phyloP scores from a whole-genome alignment of 2,888 invertebrate species.

The Drosophila buzzatii region DNA sequence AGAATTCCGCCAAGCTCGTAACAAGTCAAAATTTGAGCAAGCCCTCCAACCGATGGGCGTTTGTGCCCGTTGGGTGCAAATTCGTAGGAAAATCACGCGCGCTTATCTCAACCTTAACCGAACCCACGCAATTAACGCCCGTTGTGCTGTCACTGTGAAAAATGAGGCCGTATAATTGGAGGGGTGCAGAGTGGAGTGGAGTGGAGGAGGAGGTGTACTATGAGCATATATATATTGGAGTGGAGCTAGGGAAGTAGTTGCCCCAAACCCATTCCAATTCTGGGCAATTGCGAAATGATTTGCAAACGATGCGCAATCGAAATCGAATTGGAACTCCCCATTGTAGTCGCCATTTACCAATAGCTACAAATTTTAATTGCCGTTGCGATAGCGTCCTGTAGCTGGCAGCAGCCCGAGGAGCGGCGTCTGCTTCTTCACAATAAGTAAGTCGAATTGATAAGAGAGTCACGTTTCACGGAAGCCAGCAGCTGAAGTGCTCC shows the following conservation, averaged over 20 bases:
- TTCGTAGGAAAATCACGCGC: slow-evolving; percentile 83
- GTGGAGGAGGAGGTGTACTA: background rate
- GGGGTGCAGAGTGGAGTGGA: background rate
- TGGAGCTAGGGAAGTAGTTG: slow-evolving; percentile 41
- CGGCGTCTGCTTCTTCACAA: slow-evolving; percentile 36
- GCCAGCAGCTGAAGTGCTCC: slow-evolving; percentile 46
- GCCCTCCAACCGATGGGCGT: slow-evolving; percentile 25
- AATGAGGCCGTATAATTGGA: slow-evolving; percentile 47
- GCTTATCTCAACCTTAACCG: slow-evolving; percentile 80
- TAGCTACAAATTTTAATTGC: slow-evolving; percentile 80
- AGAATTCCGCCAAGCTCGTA: slow-evolving; percentile 36
- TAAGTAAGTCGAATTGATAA: slow-evolving; percentile 79
- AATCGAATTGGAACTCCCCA: slow-evolving; percentile 66
- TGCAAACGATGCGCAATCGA: slow-evolving; percentile 74
- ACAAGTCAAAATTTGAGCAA: slow-evolving; percentile 55
- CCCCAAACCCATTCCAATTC: slow-evolving; percentile 44
- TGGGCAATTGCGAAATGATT: slow-evolving; percentile 74
- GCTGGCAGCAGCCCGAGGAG: slow-evolving; percentile 23
- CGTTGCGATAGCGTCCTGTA: slow-evolving; percentile 65
- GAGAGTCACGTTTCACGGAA: slow-evolving; percentile 80
- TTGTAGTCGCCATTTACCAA: slow-evolving; percentile 59
- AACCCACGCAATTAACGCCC: slow-evolving; percentile 83
- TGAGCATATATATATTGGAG: background rate
- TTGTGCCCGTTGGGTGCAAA: slow-evolving; percentile 71
- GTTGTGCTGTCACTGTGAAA: slow-evolving; percentile 79